Base-by-base conservation (phyloP, 2,888 invertebrate species). In the Eupithecia vulgata region DNA sequence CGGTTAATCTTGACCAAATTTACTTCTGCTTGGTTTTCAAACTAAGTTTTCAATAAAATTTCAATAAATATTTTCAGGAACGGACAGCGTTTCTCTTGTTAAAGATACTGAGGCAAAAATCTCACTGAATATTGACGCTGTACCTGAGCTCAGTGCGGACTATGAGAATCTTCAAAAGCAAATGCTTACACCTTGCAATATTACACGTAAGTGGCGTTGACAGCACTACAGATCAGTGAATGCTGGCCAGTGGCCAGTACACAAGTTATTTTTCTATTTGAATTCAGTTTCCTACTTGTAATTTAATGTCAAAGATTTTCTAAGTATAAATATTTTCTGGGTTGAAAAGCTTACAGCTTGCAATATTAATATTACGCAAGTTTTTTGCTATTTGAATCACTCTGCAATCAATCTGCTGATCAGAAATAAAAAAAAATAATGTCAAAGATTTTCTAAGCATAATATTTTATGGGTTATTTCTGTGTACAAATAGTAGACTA, bases 61-160 rank as follows among this genome's bases (percentile, higher is more conserved):
- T n/a, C n/a, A n/a, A n/a, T n/a, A 30, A 30, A 30, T 57, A 12
- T 62, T 42, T 13, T 69, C 70, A 82, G 82, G 76, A 30, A 72
- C 75, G 0, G 67, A 72, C 15, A 62, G 73, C 8, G 40, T 65
- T 5, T 62, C 17, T 37, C 61, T 4, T 12, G 69, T 71, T 68
- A 62, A 66, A n/a, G 73, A 81, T 73, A 72, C 76, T 45, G 69
- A 74, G n/a, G 80, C 81, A 7, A 79, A 74, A 7, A 77, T 77
- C 8, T 10, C 75, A 0, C 6, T 74, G 15, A 61, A 72, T 42
- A n/a, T 71, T 25, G 64, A 76, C 30, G n/a, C 65, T 3, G 25
- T 76, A 15, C 65, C 61, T 12, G n/a, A 61, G 40, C 15, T 72
- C 17, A 59, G 67, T 30, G n/a, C 62, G 21, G 69, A 70, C 2